Conservation (phyloP, 2,113 vertebrate species). For the Lota lota region DNA sequence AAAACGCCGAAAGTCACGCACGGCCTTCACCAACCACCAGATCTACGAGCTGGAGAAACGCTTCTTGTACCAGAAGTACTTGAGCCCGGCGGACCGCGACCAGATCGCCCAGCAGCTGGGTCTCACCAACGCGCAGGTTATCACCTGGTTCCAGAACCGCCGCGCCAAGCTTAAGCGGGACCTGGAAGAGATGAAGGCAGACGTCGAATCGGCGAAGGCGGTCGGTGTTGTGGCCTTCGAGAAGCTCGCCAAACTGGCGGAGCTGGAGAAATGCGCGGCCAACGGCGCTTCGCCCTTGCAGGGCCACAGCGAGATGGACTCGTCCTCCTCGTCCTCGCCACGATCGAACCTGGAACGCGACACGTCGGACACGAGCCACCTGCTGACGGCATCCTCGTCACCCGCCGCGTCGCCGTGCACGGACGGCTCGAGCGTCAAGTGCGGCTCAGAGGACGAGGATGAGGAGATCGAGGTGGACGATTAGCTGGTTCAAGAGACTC, state of each 20-base stretch:
- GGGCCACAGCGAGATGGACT: conserved; percentile 58
- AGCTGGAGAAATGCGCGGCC: conserved; percentile 80
- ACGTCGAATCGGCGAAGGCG: conserved; percentile 86
- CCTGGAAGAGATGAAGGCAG: conserved; percentile 89
- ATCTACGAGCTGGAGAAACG: conserved; percentile 89
- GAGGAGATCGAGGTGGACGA: conserved; percentile 92
- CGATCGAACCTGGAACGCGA: conserved; percentile 38
- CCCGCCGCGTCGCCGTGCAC: conserved; percentile 75
- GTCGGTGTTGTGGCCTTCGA: conserved; percentile 76
- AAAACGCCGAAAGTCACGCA: conserved; percentile 86
- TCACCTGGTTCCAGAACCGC: conserved; percentile 91
- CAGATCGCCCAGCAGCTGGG: conserved; percentile 88
- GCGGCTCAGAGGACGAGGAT: conserved; percentile 85
- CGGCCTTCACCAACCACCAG: conserved; percentile 89
- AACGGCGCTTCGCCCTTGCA: conserved; percentile 55
- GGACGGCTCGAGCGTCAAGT: conserved; percentile 77
- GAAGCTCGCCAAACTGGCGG: conserved; percentile 84
- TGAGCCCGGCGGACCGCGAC: conserved; percentile 87
- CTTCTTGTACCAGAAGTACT: conserved; percentile 90
- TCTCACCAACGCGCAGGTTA: conserved; percentile 87
- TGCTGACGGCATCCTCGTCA: conserved; percentile 67
- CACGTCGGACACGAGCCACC: conserved; percentile 45
- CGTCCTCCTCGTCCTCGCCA: conserved; percentile 29
- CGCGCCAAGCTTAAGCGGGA: conserved; percentile 87
- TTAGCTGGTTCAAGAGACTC: conserved; percentile 48